These are phyloP conservation scores for Erpornis zantholeuca DNA, from an alignment of 2,113 vertebrate genomes.

Conservation along the genomic window DNA sequence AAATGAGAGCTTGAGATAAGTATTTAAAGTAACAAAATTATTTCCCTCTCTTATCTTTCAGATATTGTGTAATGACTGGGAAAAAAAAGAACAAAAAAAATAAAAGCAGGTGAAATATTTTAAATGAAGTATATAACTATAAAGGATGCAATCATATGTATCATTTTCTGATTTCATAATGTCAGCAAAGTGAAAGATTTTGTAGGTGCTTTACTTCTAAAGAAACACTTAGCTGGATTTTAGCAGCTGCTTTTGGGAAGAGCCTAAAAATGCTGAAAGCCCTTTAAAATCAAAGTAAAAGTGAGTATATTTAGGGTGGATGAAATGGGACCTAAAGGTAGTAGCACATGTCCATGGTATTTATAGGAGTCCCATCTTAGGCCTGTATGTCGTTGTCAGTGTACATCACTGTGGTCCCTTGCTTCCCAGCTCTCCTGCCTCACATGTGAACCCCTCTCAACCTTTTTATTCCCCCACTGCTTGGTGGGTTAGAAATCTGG, in stretches of 20 bases:
- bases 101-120: neutral
- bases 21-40: slow-evolving; percentile 58
- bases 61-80: slow-evolving; percentile 46
- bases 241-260: neutral
- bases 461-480: neutral
- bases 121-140: neutral
- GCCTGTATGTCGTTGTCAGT: neutral
- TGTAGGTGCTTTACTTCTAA: neutral
- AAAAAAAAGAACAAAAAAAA: neutral
- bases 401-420: neutral
- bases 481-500: neutral
- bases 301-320: neutral
- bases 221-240: neutral
- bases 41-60: slow-evolving; percentile 50
- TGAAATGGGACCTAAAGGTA: neutral
- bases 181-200: neutral
- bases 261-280: neutral
- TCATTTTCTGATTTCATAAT: neutral
- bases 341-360: neutral
- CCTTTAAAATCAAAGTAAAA: neutral
- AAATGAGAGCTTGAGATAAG: slow-evolving; percentile 36
- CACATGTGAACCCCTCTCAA: neutral
- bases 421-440: neutral
- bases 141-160: neutral
- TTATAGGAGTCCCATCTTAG: neutral